A percentile compares a stretch with the other conserved stretches of the same genome.
Evolutionary conservation across 2,113 vertebrate genomes (phyloP).

Genomic region (Eublepharis macularius): DNA sequence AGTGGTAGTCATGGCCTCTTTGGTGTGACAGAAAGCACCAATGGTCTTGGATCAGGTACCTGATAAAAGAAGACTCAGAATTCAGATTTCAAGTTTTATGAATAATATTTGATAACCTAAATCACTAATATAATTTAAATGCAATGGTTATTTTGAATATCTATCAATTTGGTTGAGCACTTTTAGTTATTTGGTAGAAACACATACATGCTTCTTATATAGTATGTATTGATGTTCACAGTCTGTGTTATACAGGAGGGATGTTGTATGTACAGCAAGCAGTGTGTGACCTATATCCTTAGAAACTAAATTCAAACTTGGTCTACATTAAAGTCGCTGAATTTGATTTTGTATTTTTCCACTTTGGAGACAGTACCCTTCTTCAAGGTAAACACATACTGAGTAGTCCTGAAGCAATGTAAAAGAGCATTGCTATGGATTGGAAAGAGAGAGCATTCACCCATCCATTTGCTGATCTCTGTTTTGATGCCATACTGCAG

Average conservation of each 20-base stretch:
- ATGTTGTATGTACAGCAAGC: no score
- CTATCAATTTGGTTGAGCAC: background rate
- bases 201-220: background rate
- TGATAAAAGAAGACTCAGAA: background rate
- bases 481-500: no score
- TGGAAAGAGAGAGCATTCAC: background rate
- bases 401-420: background rate
- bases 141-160: background rate
- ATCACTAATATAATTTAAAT: background rate
- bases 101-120: background rate
- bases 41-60: background rate
- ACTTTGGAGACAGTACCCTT: background rate
- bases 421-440: background rate
- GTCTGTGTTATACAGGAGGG: background rate
- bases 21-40: background rate
- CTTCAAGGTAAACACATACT: no score
- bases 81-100: background rate
- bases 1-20: background rate
- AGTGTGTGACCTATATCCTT: background rate
- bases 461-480: background rate
- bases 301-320: background rate
- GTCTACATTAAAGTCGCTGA: background rate
- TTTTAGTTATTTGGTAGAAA: background rate
- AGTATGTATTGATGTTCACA: background rate
- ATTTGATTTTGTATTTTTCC: background rate